phyloP scores from a whole-genome alignment of 2,113 vertebrate species.

The Lophura nycthemera region DNA sequence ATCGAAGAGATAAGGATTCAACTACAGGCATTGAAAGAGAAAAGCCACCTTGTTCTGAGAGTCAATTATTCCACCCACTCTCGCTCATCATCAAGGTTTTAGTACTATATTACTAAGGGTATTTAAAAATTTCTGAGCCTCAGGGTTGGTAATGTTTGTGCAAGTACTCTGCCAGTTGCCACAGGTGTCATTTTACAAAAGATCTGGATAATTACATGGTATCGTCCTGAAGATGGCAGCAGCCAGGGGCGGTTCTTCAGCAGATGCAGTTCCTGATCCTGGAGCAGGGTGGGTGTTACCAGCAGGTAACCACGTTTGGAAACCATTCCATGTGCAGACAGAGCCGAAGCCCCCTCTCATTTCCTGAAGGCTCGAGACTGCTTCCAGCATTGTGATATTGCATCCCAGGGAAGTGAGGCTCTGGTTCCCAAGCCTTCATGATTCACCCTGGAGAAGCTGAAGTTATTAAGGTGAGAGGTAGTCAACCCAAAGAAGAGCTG shows the following conservation, averaged over 20 bases:
- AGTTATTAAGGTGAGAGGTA: background rate
- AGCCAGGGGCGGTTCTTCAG: conserved; percentile 1
- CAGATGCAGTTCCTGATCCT: background rate
- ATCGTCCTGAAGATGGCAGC: conserved; percentile 1
- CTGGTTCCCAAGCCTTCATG: background rate
- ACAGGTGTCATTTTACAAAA: conserved; percentile 31
- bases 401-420: background rate
- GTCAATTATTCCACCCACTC: conserved; percentile 39
- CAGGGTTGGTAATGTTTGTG: background rate
- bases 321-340: background rate
- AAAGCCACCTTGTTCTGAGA: background rate
- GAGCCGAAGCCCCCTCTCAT: background rate
- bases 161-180: conserved; percentile 42
- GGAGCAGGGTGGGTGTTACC: background rate
- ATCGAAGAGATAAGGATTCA: conserved; percentile 59
- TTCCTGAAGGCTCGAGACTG: background rate
- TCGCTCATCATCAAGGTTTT: background rate
- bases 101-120: conserved; percentile 29
- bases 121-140: conserved; percentile 51
- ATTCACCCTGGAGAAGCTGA: background rate
- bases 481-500: background rate
- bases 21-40: conserved; percentile 5
- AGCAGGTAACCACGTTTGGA: background rate
- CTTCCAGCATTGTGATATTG: background rate
- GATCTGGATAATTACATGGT: background rate